phyloP scores from a whole-genome alignment of 2,888 invertebrate species.

The Drosophila testacea region DNA sequence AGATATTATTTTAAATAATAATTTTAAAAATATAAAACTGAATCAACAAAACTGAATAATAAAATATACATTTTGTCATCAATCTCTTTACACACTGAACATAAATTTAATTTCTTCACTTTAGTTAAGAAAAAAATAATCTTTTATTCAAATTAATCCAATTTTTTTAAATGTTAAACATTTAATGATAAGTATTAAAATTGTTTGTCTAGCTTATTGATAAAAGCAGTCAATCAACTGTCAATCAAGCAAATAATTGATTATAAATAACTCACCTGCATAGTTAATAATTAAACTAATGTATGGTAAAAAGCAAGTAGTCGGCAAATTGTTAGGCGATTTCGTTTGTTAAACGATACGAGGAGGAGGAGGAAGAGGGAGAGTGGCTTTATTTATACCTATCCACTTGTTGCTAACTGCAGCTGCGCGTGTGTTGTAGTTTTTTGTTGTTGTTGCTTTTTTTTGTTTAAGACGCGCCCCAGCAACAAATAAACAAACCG shows the following conservation, averaged over 20 bases:
- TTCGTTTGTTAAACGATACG: conserved; percentile 22
- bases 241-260: background rate
- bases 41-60: too few relatives aligned
- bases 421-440: conserved; percentile 69
- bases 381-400: conserved; percentile 19
- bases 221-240: background rate
- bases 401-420: conserved; percentile 74
- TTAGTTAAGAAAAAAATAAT: too few relatives aligned
- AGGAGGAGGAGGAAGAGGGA: background rate
- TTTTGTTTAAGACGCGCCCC: conserved; percentile 52
- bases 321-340: conserved; percentile 17
- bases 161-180: too few relatives aligned
- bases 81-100: too few relatives aligned
- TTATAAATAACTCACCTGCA: conserved; percentile 33
- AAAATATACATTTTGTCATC: too few relatives aligned
- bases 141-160: too few relatives aligned
- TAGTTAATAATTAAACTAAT: conserved; percentile 1
- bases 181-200: too few relatives aligned
- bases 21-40: too few relatives aligned
- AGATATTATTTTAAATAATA: too few relatives aligned
- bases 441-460: conserved; percentile 8
- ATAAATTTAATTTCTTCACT: too few relatives aligned
- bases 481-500: conserved; percentile 72
- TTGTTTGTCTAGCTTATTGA: background rate
- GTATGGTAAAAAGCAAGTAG: background rate